Base-by-base conservation (phyloP, 2,113 vertebrate genomes). In the Sorex araneus region DNA sequence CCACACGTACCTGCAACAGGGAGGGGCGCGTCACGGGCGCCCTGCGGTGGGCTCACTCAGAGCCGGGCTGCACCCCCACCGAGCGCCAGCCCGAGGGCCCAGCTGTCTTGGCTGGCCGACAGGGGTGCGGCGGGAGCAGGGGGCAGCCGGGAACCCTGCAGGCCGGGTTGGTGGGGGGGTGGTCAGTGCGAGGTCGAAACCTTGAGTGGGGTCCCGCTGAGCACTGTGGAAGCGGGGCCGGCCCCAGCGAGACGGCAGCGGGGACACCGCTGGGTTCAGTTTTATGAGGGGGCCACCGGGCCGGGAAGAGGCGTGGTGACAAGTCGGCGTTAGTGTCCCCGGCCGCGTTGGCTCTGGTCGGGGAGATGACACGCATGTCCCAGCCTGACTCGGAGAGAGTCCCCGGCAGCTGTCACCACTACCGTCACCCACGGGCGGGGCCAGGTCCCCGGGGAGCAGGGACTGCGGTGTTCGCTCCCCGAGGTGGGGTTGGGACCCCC, bases 1-100 rank as follows among this genome's bases (percentile, higher is more conserved):
- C 99, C 99, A 99, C n/a, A 98, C 25, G 2, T 99, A 98, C 97
- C 99, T 99, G 84, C 5, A 85, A 2, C 6, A 0, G 3, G 40
- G 77, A 66, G 84, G 86, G 21, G 8, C 12, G n/a, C 0, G 18
- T 3, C 13, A 57, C 40, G 25, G 8, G 47, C 3, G 13, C 1
- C 11, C 11, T 32, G 47, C 0, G 21, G 19, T 11, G 63, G 21
- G 40, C 15, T 12, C 16, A 40, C 40, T 7, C 7, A 40, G 40
- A 40, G 40, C 43, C 40, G 16, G 23, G 27, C 11, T 16, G 28
- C n/a, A n/a, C n/a, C n/a, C n/a, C n/a, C n/a, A n/a, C n/a, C 4
- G 9, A 74, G 79, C 3, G 11, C 40, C 40, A 25, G 87, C 23
- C 15, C 15, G 28, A 15, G 2, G 12, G 1, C 79, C 27, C 11